A percentile compares a stretch with the other conserved stretches of the same genome.
Evolutionary conservation across 2,113 vertebrate species (phyloP).

Genomic region (Elaphurus davidianus): DNA sequence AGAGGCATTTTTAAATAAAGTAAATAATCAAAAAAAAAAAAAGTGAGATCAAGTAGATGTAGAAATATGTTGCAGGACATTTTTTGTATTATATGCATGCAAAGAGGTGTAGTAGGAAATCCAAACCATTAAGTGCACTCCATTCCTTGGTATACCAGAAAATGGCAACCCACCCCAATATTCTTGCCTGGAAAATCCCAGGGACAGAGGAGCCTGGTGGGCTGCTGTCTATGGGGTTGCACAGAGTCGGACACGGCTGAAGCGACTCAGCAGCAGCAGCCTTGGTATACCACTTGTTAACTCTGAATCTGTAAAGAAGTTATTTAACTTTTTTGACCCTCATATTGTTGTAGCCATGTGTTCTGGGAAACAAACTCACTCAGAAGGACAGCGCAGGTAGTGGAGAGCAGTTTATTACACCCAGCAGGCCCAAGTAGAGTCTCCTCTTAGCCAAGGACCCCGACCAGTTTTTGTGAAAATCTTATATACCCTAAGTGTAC

Average conservation of each 20-base stretch:
- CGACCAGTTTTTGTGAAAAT: neutral
- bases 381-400: neutral
- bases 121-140: neutral
- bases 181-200: neutral
- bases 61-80: neutral
- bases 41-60: neutral
- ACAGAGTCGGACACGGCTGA: neutral
- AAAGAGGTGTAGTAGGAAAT: neutral
- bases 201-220: neutral
- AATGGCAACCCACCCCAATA: neutral
- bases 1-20: neutral
- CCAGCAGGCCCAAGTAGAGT: neutral
- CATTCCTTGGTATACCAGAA: neutral
- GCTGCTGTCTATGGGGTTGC: neutral
- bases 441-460: neutral
- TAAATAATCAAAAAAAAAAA: neutral
- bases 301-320: neutral
- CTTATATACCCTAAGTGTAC: neutral
- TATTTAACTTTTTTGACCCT: neutral
- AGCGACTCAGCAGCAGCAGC: neutral
- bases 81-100: neutral
- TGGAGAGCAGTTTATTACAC: neutral
- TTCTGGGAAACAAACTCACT: neutral
- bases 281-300: neutral
- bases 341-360: neutral